Conservation (phyloP, 2,797 vertebrate genomes). For the Rhynchonycteris naso region DNA sequence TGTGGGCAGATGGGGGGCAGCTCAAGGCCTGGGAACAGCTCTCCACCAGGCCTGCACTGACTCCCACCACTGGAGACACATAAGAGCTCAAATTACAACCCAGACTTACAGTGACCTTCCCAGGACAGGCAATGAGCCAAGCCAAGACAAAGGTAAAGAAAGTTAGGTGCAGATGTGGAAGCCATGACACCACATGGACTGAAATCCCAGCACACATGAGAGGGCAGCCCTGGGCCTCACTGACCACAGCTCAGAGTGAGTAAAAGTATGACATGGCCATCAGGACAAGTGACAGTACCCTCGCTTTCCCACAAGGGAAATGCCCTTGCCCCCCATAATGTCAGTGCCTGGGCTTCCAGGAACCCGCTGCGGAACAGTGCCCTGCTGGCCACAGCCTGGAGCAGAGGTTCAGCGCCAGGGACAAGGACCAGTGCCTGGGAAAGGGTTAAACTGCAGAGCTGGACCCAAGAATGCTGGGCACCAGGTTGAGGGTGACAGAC, state of each 20-base stretch:
- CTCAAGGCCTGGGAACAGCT: neutral
- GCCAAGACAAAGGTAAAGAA: neutral
- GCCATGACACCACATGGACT: neutral
- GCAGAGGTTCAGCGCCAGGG: neutral
- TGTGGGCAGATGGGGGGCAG: neutral
- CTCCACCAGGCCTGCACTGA: neutral
- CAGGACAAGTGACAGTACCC: neutral
- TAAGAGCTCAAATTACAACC: neutral
- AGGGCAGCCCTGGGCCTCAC: neutral
- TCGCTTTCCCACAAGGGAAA: neutral
- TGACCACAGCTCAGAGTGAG: neutral
- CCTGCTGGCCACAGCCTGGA: neutral
- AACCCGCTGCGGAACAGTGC: neutral
- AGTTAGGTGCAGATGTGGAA: neutral
- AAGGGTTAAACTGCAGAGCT: neutral
- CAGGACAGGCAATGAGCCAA: neutral
- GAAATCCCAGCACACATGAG: neutral
- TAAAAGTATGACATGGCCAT: neutral
- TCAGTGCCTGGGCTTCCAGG: neutral
- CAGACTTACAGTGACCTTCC: constrained; percentile 9
- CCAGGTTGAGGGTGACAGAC: neutral
- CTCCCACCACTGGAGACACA: neutral
- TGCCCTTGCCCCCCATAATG: neutral
- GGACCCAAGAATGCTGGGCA: neutral
- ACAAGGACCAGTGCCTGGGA: neutral